Base-by-base conservation (phyloP, 1,140 invertebrate species). In the Rhagoletis pomonella region DNA sequence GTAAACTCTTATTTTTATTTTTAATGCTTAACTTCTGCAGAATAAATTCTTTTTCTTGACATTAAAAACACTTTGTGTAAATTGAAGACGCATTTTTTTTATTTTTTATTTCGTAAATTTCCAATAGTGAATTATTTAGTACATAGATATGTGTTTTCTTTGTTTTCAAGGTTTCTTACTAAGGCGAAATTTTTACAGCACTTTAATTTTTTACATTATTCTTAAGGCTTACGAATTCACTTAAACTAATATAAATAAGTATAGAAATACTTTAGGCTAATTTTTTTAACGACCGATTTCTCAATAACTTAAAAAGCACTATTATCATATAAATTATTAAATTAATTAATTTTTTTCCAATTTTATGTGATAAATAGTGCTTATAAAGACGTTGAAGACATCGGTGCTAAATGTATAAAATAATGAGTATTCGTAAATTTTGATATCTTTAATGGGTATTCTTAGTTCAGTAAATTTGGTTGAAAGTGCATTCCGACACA, bases 141-240 rank as follows among this genome's bases (percentile, higher is more conserved):
- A 4, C 39, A 47, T 67, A 39, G 3, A 29, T 65, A 65, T 65
- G 29, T 19, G 7, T 67, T 67, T 73, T 47, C 42, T 73, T 10
- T 73, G 44, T 44, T 73, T 44, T 47, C 12, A 10, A 47, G 44
- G 42, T 29, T 10, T 42, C 64, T 67, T 9, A 9, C 67, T 73
- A 73, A 73, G 67, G 67, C 67, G 67, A 73, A 39, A 73, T 73
- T 73, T 73, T 73, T 73, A 73, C 67, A 73, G 67, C 67, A 73
- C 44, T 73, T 73, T 29, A 29, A 29, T 4, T 29, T 65, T 14
- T 17, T 44, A 73, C 14, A 3, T 42, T 47, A 73, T 4, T 47
- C 42, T 47, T 5, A 73, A 73, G 67, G 67, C 67, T 12, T n/a
- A 55, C 10, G 5, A 55, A 7, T 2, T 55, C 5, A 55, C 50